Evolutionary conservation across 2,797 vertebrate genomes (phyloP).

Genomic region (Melanogrammus aeglefinus): DNA sequence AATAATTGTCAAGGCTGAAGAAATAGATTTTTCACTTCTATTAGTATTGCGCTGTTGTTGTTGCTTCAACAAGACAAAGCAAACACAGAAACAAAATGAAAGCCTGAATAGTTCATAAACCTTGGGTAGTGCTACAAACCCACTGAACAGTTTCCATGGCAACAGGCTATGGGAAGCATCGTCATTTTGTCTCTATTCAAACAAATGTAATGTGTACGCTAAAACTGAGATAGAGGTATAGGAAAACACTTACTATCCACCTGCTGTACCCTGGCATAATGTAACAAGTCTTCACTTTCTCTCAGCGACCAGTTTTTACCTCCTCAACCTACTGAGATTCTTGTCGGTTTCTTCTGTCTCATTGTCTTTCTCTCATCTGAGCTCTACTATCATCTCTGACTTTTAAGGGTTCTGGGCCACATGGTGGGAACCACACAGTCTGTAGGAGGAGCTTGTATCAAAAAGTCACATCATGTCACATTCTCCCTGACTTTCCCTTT

Average conservation of each 20-base stretch:
- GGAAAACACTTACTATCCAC: slow-evolving; percentile 57
- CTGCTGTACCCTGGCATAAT: slow-evolving; percentile 58
- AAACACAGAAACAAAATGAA: background rate
- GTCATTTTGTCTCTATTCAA: background rate
- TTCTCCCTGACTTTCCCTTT: slow-evolving; percentile 37
- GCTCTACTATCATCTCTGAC: background rate
- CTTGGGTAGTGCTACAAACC: background rate
- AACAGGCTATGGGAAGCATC: slow-evolving; percentile 1
- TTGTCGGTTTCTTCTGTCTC: background rate
- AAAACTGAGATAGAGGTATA: slow-evolving; percentile 2
- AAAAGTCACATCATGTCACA: slow-evolving; percentile 31
- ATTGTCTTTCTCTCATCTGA: background rate
- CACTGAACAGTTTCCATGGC: slow-evolving; percentile 12
- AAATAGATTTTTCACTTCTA: background rate
- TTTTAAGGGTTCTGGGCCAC: background rate
- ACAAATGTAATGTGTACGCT: slow-evolving; percentile 11
- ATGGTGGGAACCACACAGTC: background rate
- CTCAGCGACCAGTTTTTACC: background rate
- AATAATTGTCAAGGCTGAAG: no score
- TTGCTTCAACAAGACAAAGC: background rate
- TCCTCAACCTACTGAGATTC: slow-evolving; percentile 29
- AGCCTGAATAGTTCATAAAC: background rate
- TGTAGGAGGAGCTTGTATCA: background rate
- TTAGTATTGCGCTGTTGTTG: background rate
- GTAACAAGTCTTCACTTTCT: slow-evolving; percentile 6